Conservation (phyloP, 2,113 vertebrate genomes). For the Heptranchias perlo region DNA sequence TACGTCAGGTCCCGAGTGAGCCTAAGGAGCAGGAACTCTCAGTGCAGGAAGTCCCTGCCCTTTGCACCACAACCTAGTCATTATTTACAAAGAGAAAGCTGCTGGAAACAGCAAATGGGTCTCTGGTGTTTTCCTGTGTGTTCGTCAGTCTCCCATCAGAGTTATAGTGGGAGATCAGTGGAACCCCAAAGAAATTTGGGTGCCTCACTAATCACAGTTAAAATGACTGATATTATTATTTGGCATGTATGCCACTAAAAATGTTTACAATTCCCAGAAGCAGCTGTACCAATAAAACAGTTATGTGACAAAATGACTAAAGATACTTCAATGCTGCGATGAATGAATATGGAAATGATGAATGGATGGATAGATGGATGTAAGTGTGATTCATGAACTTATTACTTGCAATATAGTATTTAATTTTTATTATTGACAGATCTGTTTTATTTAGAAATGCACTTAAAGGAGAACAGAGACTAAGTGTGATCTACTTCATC, state of each 20-base stretch:
- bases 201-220: background rate
- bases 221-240: background rate
- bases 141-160: background rate
- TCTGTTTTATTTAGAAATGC: background rate
- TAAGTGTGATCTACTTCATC: background rate
- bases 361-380: background rate
- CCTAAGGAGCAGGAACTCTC: background rate
- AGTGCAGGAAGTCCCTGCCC: background rate
- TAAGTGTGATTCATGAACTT: background rate
- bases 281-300: background rate
- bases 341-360: background rate
- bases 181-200: background rate
- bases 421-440: background rate
- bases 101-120: background rate
- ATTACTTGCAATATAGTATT: background rate
- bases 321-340: background rate
- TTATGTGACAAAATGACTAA: background rate
- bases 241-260: background rate
- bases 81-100: background rate
- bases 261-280: background rate
- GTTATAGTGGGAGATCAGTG: background rate
- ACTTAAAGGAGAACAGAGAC: background rate
- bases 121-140: background rate
- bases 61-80: background rate
- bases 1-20: background rate